Evolutionary conservation across 2,797 vertebrate species (phyloP).

Genomic region (Diglossa cyanea): DNA sequence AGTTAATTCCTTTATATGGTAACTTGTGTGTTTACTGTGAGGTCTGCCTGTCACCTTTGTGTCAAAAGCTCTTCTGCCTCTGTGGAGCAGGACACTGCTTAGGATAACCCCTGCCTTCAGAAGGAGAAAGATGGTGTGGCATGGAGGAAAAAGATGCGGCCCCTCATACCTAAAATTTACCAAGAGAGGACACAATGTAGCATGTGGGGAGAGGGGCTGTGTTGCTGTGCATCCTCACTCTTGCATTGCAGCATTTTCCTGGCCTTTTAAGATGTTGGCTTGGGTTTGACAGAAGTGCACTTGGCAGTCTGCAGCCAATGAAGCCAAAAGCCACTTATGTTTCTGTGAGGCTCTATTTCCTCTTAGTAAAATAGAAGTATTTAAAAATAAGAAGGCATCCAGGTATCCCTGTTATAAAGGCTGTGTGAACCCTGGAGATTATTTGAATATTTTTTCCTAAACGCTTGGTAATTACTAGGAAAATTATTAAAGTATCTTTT

Average conservation of each 20-base stretch:
- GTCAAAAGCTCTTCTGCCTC: neutral
- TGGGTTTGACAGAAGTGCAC: neutral
- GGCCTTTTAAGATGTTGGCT: neutral
- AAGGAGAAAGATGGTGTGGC: neutral
- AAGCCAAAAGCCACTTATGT: neutral
- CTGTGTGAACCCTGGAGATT: neutral
- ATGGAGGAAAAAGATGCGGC: neutral
- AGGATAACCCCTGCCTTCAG: neutral
- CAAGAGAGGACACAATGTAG: rapidly evolving
- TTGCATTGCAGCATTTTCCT: neutral
- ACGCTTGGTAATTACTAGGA: neutral
- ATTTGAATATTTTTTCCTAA: neutral
- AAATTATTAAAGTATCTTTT: neutral
- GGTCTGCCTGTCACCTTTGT: neutral
- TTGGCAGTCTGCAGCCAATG: neutral
- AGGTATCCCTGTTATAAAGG: neutral
- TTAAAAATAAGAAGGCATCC: neutral
- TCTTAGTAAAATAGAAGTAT: neutral
- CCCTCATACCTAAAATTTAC: neutral
- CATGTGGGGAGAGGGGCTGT: rapidly evolving
- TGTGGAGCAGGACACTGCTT: neutral
- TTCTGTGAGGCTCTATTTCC: neutral
- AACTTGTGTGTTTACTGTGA: neutral
- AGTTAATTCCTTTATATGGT: neutral
- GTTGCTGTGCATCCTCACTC: neutral